These are phyloP conservation scores for Tachuris rubrigastra DNA, from an alignment of 2,113 vertebrate genomes.

Conservation along the genomic window DNA sequence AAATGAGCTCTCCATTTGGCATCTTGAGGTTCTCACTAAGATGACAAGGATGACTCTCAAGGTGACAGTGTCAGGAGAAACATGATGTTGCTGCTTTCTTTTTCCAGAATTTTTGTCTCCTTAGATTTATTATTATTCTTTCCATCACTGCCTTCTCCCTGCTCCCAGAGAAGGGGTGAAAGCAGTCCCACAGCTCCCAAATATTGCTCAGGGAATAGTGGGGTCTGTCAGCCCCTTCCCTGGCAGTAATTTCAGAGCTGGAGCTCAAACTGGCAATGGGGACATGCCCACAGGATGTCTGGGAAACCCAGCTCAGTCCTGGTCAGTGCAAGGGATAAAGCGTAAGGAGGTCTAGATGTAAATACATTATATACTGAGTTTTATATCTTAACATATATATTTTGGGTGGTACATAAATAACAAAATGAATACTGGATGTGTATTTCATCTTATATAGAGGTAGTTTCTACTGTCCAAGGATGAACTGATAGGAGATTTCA, in stretches of 20 bases:
- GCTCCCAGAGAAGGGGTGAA: not conserved
- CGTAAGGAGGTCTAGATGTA: not conserved
- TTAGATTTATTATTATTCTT: not conserved
- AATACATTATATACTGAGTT: not conserved
- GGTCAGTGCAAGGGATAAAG: not conserved
- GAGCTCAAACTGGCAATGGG: not conserved
- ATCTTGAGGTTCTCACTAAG: not conserved
- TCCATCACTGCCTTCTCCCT: fast-evolving
- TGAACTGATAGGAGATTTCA: not conserved
- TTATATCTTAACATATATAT: not conserved
- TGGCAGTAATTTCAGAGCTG: fast-evolving
- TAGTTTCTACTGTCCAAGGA: not conserved
- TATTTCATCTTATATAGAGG: not conserved
- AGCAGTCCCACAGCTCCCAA: fast-evolving
- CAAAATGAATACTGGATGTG: not conserved
- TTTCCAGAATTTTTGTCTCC: not conserved
- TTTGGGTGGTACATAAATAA: not conserved
- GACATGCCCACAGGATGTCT: fast-evolving
- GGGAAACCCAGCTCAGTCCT: not conserved
- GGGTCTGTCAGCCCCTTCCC: not conserved
- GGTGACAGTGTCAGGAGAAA: not conserved
- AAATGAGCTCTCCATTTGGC: not conserved
- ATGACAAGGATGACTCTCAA: not conserved
- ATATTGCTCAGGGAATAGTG: fast-evolving
- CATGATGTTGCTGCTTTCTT: not conserved